Base-by-base conservation (phyloP, 2,888 invertebrate genomes). In the Xanthia togata region DNA sequence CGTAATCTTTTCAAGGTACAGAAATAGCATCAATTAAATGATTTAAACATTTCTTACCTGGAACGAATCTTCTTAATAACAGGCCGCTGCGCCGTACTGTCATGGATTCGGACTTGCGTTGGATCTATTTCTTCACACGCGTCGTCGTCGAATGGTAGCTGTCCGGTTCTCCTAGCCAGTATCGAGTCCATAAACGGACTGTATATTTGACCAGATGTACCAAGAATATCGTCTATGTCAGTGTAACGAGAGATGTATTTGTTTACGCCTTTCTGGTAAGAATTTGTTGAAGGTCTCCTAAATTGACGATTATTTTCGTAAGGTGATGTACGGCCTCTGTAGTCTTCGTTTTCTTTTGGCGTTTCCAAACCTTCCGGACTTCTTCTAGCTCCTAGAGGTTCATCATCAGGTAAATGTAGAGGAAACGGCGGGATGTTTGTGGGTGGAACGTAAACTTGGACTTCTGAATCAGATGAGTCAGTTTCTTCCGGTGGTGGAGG, bases 191-290 rank as follows among this genome's bases (percentile, higher is more conserved):
- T 97, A 81, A 98, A 96, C 20, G 98, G 98, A 92, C 97, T 98
- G 88, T 97, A 97, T 81, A 97, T 94, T 80, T 96, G 96, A 41
- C 96, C 95, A 55, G 95, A 95, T 70, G 95, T 96, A 67, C 98
- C 99, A 80, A 99, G 96, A 91, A 99, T 97, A 91, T 99, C 99
- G 92, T 99, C 99, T 87, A 99, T 99, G 93, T 99, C 98, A 62
- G 98, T 98, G 93, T 98, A 98, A 76, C 97, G 97, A 20, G 99
- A 98, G 86, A 99, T 98, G 93, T 98, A 99, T 96, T 96, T 91
- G 87, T 94, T 92, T 88, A 94, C 86, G 73, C 91, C 91, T 89
- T 96, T 93, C 88, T 93, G 93, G 82, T 93, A 94, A n/a, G 90
- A 81, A 65, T 90, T 92, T 17, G 87, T 78, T 9, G 90, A 87